phyloP scores from a whole-genome alignment of 2,888 invertebrate genomes.

The Tipula vernalis region DNA sequence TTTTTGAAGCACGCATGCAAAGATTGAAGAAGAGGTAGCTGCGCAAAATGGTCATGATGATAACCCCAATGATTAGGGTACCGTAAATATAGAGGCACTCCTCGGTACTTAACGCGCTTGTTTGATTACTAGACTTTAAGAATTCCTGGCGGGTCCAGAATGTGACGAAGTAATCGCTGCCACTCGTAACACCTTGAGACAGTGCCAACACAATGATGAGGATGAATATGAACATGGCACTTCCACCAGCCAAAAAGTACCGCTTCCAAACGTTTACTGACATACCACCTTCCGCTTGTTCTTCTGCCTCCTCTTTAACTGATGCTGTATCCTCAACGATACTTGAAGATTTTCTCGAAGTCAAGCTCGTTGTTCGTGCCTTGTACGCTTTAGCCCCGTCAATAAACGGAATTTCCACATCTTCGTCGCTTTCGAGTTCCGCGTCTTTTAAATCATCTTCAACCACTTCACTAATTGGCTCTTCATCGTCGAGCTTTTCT shows the following conservation, averaged over 20 bases:
- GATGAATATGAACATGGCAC: slow-evolving; percentile 36
- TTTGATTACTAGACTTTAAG: slow-evolving; percentile 22
- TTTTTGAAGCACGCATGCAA: slow-evolving; percentile 62
- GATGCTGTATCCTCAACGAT: slow-evolving; percentile 22
- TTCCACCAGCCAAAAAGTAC: slow-evolving; percentile 41
- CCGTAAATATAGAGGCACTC: slow-evolving; percentile 35
- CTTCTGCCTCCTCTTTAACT: slow-evolving; percentile 29
- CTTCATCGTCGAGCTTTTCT: slow-evolving; percentile 27
- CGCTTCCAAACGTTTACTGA: slow-evolving; percentile 32
- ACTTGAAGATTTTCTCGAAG: slow-evolving; percentile 28
- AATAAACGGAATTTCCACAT: slow-evolving; percentile 35
- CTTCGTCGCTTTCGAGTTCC: slow-evolving; percentile 22
- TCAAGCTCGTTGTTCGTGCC: slow-evolving; percentile 22
- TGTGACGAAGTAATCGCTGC: slow-evolving; percentile 48
- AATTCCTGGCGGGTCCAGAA: slow-evolving; percentile 41
- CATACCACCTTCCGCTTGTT: slow-evolving; percentile 34
- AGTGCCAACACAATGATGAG: slow-evolving; percentile 35
- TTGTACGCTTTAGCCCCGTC: slow-evolving; percentile 26
- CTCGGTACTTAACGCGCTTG: slow-evolving; percentile 15
- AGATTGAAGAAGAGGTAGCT: slow-evolving; percentile 59
- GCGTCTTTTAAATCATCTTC: slow-evolving; percentile 24
- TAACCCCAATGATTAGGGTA: slow-evolving; percentile 13
- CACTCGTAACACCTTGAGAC: slow-evolving; percentile 44
- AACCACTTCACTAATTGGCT: slow-evolving; percentile 15
- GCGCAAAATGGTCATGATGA: slow-evolving; percentile 36